Evolutionary conservation across 2,113 vertebrate species (phyloP), one percentile per base, ranked within the genome.

Genomic region (Caloenas nicobarica): DNA sequence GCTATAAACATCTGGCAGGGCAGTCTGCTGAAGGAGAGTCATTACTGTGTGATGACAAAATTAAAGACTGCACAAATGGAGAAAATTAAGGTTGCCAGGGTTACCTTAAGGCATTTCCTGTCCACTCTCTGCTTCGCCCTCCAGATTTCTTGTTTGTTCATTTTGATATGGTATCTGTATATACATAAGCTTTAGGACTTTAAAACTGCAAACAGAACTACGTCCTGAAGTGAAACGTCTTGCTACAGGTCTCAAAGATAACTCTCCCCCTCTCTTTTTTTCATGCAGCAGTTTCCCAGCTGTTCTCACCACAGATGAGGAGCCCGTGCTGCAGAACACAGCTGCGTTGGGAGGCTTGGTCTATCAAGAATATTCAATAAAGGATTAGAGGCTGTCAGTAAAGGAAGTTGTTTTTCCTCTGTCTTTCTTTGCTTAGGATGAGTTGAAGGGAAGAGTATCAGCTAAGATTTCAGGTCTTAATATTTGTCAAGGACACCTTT

Each of bases 81-180:
- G 91, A 95, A 95, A 94, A 94, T 96, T 93, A 94, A 86, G 71
- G 78, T 94, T 96, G 85, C 91, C 10, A 0, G 74, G 93, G 91
- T 96, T 96, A 96, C 96, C 38, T 93, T 62, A 19, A 93, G 93
- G 91, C 70, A 94, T 97, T 97, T 97, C 93, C 94, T 96, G 87
- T 50, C 81, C 11, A 1, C 71, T 93, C 26, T 1, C 1, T 56
- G 81, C 61, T 87, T 60, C 0, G 1, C 61, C 72, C 62, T 29
- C 50, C 66, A 80, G 76, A 12, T 46, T 54, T 16, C 2, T 24
- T 73, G 26, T 77, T 96, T 79, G 58, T 4, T 82, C 87, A 15
- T 86, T 77, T 91, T 38, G 81, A 58, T 85, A 77, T 13, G 33
- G 71, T 81, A 91, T 87, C 78, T 82, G 91, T n/a, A 72, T 5